Evolutionary conservation across 2,113 vertebrate species (phyloP), one percentile per base, ranked within the genome.

Genomic region (Myrmophylax atrothorax): DNA sequence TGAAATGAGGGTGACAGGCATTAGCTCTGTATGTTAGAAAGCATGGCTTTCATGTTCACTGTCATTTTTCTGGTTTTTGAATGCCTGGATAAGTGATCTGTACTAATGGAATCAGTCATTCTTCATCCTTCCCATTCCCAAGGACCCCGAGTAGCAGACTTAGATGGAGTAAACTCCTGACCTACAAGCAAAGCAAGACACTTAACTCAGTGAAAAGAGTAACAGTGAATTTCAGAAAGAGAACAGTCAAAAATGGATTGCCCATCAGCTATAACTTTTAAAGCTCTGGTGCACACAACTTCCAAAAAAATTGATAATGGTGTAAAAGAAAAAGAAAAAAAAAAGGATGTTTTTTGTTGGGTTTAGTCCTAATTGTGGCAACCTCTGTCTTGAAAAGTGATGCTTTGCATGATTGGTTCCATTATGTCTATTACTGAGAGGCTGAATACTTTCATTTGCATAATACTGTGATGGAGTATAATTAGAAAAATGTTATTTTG

Each of bases 401-500:
- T 88, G 62, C 19, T 94, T 89, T 90, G 83, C 80, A 82, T 95
- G 92, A 94, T 91, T 95, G 78, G 58, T 95, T 95, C 76, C 84
- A 92, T 93, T 95, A 92, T 93, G 59, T 68, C 78, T 83, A 63
- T 53, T 67, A 79, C 70, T 85, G 50, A 87, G 70, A 89, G 52
- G 60, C 70, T 92, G 84, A 93, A 95, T 88, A 64, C 87, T 96
- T 89, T 94, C 58, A 94, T 90, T 82, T 94, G 81, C 84, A 87
- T 97, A 94, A 92, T 91, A 20, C 64, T 90, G 56, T 77, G 86
- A 90, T 85, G 59, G 35, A 90, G 19, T 72, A 87, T 93, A 92
- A 94, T 93, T 94, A 96, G 67, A 70, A 96, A 93, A 94, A 62
- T 81, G 67, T 24, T 93, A 75, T 86, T 90, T 87, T 94, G 79